phyloP scores from a whole-genome alignment of 1,140 invertebrate genomes.

The Trichonephila inaurata region DNA sequence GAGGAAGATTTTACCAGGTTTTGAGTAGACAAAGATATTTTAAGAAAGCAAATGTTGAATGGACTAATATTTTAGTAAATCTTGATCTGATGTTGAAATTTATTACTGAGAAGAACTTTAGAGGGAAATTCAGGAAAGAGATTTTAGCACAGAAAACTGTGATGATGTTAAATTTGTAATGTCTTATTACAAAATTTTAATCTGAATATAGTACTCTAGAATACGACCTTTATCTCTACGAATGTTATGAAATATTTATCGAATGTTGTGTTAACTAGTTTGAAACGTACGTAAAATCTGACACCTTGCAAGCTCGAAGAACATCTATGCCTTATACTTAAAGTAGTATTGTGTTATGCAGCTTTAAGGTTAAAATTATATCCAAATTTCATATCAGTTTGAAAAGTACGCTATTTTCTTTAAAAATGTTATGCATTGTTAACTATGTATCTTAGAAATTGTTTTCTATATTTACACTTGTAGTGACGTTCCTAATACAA shows the following conservation, averaged over 20 bases:
- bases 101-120: not conserved
- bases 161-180: not conserved
- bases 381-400: constrained; percentile 37
- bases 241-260: not conserved
- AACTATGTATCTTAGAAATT: not conserved
- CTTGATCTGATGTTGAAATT: not conserved
- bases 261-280: not conserved
- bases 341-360: not conserved
- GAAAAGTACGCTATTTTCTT: constrained; percentile 17
- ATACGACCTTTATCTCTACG: not conserved
- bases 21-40: not conserved
- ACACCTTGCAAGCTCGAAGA: not conserved
- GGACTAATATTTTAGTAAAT: not conserved
- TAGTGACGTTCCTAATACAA: constrained; percentile 9
- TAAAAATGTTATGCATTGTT: not conserved
- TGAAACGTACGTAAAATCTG: not conserved
- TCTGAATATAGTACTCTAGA: not conserved
- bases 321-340: constrained; percentile 34
- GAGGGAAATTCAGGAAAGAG: not conserved
- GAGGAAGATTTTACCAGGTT: not conserved
- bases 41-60: not conserved
- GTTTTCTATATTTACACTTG: constrained; percentile 17
- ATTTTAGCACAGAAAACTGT: not conserved
- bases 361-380: not conserved
- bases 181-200: not conserved